Evolutionary conservation across 2,797 vertebrate genomes (phyloP), one percentile per base, ranked within the genome.

Genomic region (Ibycter americanus): DNA sequence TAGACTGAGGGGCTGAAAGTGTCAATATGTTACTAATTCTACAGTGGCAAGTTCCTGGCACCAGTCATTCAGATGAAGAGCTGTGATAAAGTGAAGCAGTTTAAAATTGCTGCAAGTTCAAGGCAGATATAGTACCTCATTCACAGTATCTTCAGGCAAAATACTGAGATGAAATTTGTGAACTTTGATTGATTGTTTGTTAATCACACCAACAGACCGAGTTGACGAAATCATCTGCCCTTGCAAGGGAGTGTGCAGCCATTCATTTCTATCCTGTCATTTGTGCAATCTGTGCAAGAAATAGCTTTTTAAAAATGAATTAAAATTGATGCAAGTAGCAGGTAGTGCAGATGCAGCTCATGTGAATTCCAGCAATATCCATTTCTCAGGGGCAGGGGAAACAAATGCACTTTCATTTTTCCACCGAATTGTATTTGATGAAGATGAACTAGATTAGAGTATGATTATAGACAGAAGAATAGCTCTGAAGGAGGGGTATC

Each of bases 1-100:
- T 47, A 91, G 62, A 72, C 36, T 10, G 58, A 91, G 73, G n/a
- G 86, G 29, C 83, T 92, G 76, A 74, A 96, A 77, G 81, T 94
- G 93, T 95, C 94, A 95, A 83, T 93, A 95, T 78, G 73, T 96
- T 97, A 96, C 97, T 96, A 94, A 96, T 96, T 97, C 81, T 93
- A 74, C 72, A 70, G 79, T 87, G 89, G 89, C 83, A 89, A 95
- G 94, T 93, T 96, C 66, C 80, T 96, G 96, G 90, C 89, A 96
- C 71, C 68, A 94, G 82, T 91, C 89, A 87, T 67, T 96, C 93
- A 96, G 95, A 95, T 93, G 86, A 91, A 95, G 83, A 96, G 52
- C 76, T 88, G 56, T 96, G 97, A 97, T 97, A 96, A 89, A 96
- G 40, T 67, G 82, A 82, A 96, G 80, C 40, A 59, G 87, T 87